Evolutionary conservation across 2,113 vertebrate genomes (phyloP), one percentile per base, ranked within the genome.

Genomic region (Crotalus horridus): DNA sequence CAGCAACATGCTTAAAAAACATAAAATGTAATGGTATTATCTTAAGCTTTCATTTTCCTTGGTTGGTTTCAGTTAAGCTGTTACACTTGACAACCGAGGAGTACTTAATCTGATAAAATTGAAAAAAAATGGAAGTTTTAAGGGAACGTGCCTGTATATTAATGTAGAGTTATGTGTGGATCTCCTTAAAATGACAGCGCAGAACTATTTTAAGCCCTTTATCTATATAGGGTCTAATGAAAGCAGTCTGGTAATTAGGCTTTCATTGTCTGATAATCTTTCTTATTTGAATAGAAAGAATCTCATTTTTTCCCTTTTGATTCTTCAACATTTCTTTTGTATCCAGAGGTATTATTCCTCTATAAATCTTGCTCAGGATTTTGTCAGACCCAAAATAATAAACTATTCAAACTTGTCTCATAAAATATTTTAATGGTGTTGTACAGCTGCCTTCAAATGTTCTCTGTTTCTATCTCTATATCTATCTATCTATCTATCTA

Each of bases 71-170:
- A 93, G 23, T 92, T 92, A 64, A 91, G 92, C 95, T 91, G 94
- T 97, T 96, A 92, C 15, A 33, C 51, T 94, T 81, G 91, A 93
- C 55, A 93, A 89, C 88, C 64, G 53, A 92, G 89, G 59, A 94
- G 94, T 91, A 93, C 91, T 96, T 95, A 58, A 87, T 89, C 91
- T 96, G 94, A 95, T 96, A 93, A 87, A 94, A 92, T 93, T 81
- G 91, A 85, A 92, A 92, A 96, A 97, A 95, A 64, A 54, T 26
- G 86, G 87, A 93, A 94, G 94, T 96, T 94, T 95, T 89, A 96
- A 92, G 95, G 94, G 91, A 96, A 94, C 94, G 89, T 48, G 86
- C 55, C 90, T 90, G 85, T 93, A 33, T 94, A 96, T 96, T 93
- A 94, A 56, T 94, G 94, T 88, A 92, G 89, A 26, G 23, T 93